Evolutionary conservation across 2,113 vertebrate genomes (phyloP).

Genomic region (Cichladusa arquata): DNA sequence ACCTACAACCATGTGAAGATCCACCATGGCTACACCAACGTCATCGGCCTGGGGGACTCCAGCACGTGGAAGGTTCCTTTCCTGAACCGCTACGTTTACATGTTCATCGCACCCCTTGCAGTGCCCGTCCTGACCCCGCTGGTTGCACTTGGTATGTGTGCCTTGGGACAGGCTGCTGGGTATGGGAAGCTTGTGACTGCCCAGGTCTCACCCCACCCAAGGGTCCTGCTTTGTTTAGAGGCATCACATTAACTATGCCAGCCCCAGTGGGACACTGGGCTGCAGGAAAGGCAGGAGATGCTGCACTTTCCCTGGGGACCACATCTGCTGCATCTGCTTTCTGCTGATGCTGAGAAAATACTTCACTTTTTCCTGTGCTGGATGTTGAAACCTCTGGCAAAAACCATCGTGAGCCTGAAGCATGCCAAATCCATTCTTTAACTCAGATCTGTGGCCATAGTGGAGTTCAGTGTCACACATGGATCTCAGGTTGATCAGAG

Average conservation of each 20-base stretch:
- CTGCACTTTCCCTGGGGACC: not conserved
- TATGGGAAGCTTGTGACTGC: not conserved
- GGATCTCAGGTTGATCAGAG: not conserved
- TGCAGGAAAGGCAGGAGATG: not conserved
- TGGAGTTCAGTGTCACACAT: rapidly evolving
- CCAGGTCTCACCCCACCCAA: not conserved
- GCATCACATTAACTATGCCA: not conserved
- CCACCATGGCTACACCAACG: conserved; percentile 90
- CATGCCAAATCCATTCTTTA: not conserved
- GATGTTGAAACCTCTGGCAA: not conserved
- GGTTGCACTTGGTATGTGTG: conserved; percentile 79
- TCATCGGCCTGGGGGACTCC: conserved; percentile 90
- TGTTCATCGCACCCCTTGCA: conserved; percentile 84
- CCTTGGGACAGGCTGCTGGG: not conserved
- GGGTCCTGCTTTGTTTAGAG: not conserved
- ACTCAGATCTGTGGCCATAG: not conserved
- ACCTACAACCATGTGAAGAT: conserved; percentile 85
- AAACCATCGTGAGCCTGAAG: not conserved
- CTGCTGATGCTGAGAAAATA: not conserved
- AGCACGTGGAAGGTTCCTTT: conserved; percentile 87
- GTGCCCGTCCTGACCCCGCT: conserved; percentile 87
- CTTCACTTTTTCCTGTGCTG: not conserved
- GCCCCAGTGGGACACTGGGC: not conserved
- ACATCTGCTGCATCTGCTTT: not conserved
- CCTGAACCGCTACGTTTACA: conserved; percentile 84